Percentiles rank a stretch among this genome's conserved stretches.
phyloP scores from a whole-genome alignment of 2,797 vertebrate species.

The Sebastes cheni region DNA sequence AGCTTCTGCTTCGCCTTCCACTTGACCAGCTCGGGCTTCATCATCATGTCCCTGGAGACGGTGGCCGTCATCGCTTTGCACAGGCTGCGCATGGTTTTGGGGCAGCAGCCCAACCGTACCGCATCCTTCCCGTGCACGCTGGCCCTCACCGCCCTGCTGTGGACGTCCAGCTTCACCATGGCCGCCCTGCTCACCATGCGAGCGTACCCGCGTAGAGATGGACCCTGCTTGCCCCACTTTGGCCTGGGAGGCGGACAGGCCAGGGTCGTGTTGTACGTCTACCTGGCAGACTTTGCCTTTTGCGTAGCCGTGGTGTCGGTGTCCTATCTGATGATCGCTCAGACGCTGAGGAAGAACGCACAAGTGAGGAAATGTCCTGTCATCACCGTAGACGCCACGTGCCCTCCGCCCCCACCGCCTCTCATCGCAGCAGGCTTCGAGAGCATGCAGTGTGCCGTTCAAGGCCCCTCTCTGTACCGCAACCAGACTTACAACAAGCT shows the following conservation, averaged over 20 bases:
- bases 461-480: constrained; percentile 87
- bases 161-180: constrained; percentile 94
- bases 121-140: constrained; percentile 91
- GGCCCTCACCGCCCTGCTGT: constrained; percentile 90
- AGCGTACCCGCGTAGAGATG: constrained; percentile 83
- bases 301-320: constrained; percentile 92
- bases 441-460: constrained; percentile 81
- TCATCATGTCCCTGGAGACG: constrained; percentile 97
- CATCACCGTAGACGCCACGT: constrained; percentile 82
- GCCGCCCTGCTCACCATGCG: constrained; percentile 90
- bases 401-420: constrained; percentile 79
- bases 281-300: constrained; percentile 92
- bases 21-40: constrained; percentile 92
- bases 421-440: constrained; percentile 82
- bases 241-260: constrained; percentile 83
- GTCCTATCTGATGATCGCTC: constrained; percentile 94
- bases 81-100: constrained; percentile 93
- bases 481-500: constrained; percentile 91
- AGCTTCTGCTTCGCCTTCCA: constrained; percentile 97
- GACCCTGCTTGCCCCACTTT: constrained; percentile 92
- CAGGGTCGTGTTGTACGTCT: constrained; percentile 88
- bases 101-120: constrained; percentile 89
- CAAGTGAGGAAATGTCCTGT: constrained; percentile 87
- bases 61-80: constrained; percentile 95
- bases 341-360: constrained; percentile 89